A percentile compares a stretch with the other conserved stretches of the same genome.
Evolutionary conservation across 2,888 invertebrate species (phyloP).

Genomic region (Ochropleura plecta): DNA sequence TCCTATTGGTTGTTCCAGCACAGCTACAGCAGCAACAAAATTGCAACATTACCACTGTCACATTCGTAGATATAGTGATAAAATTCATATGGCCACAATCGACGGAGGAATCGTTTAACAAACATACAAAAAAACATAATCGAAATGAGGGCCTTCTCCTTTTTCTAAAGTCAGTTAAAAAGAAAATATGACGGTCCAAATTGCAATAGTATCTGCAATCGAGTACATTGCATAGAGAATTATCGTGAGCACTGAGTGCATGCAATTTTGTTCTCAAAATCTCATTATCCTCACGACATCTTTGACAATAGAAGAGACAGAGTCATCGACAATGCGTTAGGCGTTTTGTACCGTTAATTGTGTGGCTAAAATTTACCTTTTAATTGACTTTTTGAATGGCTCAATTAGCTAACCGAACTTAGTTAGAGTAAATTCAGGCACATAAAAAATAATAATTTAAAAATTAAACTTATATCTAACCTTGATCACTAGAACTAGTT

Average conservation of each 20-base stretch:
- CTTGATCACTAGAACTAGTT: too few relatives aligned
- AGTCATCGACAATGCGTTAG: constrained; percentile 10
- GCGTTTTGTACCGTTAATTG: background rate
- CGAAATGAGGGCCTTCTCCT: too few relatives aligned
- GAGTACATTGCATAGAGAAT: background rate
- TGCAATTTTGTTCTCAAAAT: constrained; percentile 7
- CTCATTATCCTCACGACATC: constrained; percentile 3
- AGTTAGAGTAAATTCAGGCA: background rate
- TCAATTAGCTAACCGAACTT: background rate
- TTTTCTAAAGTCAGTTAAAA: background rate
- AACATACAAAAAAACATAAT: too few relatives aligned
- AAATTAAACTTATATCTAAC: too few relatives aligned
- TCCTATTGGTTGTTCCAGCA: background rate
- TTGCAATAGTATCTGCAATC: background rate
- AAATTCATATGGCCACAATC: too few relatives aligned
- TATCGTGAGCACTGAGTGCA: constrained; percentile 2
- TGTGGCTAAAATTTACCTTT: background rate
- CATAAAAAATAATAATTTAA: background rate
- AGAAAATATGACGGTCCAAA: constrained; percentile 3
- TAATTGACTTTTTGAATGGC: background rate
- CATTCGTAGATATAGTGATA: background rate
- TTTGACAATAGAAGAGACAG: background rate
- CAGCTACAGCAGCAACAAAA: background rate
- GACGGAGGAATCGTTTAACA: too few relatives aligned
- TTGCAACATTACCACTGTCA: background rate